Evolutionary conservation across 1,140 invertebrate genomes (phyloP), one percentile per base, ranked within the genome.

Genomic region (Drosophila subobscura): DNA sequence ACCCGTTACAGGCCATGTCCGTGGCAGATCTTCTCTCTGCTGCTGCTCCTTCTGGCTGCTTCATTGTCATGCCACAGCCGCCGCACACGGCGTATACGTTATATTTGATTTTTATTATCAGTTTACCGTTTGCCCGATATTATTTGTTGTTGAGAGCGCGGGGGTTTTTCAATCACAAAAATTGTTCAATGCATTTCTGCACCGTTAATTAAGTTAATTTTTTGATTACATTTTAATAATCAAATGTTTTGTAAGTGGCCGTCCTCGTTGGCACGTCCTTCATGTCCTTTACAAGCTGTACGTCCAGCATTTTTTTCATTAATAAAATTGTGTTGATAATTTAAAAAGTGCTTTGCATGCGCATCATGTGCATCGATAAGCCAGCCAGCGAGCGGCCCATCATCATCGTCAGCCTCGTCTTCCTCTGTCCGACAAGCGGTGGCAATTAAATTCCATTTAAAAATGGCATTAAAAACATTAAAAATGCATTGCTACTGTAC

Each of bases 191-290:
- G 54, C 57, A 68, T 81, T 72, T 74, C 58, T 70, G 58, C 66
- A 22, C 50, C 71, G 81, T 88, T 88, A 88, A 88, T 88, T 88
- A 79, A 88, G 83, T 88, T 88, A 88, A 81, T 79, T 88, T 88
- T 86, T 79, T 88, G 83, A 88, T 88, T 81, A 83, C 83, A 79
- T 81, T 88, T 88, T 88, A 79, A 88, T 88, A 83, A 88, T 83
- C 83, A 88, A 89, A 70, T 65, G 57, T 78, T 58, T 67, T 77
- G 57, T 65, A 70, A 88, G 63, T 72, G 81, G 52, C 60, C 57
- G 56, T 52, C 14, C 71, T 57, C 60, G 49, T 53, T 59, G 72
- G 25, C 68, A 78, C 74, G 85, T 77, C 51, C 65, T 71, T 54
- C 45, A 27, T 16, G 12, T 54, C 55, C 50, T 52, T 25, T 46